Conservation (phyloP, 2,888 invertebrate genomes). For the Vannuccia rotundouncinata region DNA sequence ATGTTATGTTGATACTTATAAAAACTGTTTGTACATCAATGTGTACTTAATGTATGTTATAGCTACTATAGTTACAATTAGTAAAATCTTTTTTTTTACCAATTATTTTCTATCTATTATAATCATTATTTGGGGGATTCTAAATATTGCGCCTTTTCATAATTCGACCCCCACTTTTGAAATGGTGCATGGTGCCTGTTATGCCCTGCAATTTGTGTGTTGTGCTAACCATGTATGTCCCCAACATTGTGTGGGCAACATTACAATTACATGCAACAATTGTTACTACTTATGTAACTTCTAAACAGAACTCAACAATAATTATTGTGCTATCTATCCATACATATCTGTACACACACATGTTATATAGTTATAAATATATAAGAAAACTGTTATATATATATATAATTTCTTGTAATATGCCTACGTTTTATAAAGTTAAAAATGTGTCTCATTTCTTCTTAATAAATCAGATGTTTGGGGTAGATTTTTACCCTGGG, state of each 20-base stretch:
- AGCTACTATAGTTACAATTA: too few species aligned
- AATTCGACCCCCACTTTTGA: too few species aligned
- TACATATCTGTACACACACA: neutral
- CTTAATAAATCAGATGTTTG: conserved; percentile 9
- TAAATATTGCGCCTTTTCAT: too few species aligned
- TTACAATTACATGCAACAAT: neutral
- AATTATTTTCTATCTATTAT: too few species aligned
- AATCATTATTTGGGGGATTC: too few species aligned
- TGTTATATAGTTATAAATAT: neutral
- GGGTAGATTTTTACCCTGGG: conserved; percentile 10
- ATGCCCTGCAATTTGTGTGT: neutral
- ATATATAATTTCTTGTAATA: neutral
- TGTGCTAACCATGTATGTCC: neutral
- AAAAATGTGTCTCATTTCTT: conserved; percentile 19
- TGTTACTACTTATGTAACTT: neutral
- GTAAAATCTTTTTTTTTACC: too few species aligned
- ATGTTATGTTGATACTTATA: too few species aligned
- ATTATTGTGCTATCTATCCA: neutral
- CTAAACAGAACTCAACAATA: neutral
- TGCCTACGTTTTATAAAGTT: conserved; percentile 5
- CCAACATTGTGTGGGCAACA: neutral
- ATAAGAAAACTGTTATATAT: neutral
- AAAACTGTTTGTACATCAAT: too few species aligned
- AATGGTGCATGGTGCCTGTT: too few species aligned
- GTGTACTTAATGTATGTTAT: too few species aligned